These are phyloP conservation scores for Melanocharis versteri DNA, from an alignment of 2,113 vertebrate genomes.

Conservation along the genomic window DNA sequence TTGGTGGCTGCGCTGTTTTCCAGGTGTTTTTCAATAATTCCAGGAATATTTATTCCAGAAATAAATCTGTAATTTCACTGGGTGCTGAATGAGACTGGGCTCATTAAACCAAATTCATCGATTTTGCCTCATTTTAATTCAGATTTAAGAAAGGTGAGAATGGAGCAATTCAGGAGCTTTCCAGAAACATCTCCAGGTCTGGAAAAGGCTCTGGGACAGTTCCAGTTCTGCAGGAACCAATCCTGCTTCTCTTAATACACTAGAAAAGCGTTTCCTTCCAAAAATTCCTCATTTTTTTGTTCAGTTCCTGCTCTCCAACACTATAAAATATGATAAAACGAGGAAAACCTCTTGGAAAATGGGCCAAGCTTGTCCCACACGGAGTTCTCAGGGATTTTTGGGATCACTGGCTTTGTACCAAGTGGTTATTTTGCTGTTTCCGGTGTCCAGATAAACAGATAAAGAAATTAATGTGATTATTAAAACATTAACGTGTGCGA, in stretches of 20 bases:
- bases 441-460: neutral
- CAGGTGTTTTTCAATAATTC: neutral
- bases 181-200: neutral
- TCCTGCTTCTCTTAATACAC: neutral
- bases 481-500: no score
- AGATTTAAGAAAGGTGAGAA: neutral
- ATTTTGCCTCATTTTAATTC: neutral
- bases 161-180: neutral
- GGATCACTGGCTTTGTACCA: neutral
- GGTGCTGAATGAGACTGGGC: no score
- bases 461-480: neutral
- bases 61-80: neutral
- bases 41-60: neutral
- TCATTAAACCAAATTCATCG: neutral
- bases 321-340: neutral
- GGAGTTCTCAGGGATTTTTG: neutral
- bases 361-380: fast-evolving
- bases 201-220: neutral
- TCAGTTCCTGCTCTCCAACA: neutral
- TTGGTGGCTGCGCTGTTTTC: neutral
- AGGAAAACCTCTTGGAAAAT: neutral
- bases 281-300: neutral
- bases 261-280: fast-evolving
- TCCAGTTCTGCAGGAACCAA: neutral
- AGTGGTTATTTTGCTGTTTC: neutral